These are phyloP conservation scores for Ectobius pallidus DNA, from an alignment of 2,888 invertebrate species.

Conservation along the genomic window DNA sequence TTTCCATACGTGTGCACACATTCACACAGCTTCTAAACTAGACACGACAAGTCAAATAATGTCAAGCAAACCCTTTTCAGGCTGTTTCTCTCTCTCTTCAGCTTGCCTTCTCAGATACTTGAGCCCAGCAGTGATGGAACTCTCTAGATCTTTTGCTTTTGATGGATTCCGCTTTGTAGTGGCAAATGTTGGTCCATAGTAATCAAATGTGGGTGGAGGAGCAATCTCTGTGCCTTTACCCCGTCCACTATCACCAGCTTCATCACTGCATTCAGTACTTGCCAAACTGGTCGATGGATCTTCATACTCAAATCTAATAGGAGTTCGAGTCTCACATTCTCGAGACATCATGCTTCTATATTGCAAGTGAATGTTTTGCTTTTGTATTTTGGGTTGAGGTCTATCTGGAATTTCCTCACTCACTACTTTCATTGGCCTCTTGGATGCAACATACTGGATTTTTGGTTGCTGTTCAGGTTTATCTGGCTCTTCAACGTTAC, in stretches of 20 bases:
- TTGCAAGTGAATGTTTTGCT: too few species aligned
- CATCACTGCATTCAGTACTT: neutral
- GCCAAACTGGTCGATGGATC: too few species aligned
- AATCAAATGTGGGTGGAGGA: conserved; percentile 71
- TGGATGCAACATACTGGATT: neutral
- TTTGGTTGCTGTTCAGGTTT: too few species aligned
- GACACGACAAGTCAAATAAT: conserved; percentile 43
- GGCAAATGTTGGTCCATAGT: conserved; percentile 61
- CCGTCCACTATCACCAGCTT: too few species aligned
- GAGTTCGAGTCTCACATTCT: neutral
- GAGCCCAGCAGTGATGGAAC: conserved; percentile 62
- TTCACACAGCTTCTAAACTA: too few species aligned
- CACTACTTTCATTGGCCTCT: too few species aligned
- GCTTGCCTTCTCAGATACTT: conserved; percentile 60
- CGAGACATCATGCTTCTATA: too few species aligned
- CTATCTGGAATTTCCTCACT: neutral
- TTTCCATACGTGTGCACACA: too few species aligned
- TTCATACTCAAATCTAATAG: neutral
- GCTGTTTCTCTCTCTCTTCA: conserved; percentile 58
- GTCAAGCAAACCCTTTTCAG: conserved; percentile 50
- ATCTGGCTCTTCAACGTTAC: neutral
- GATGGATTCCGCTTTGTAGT: conserved; percentile 12
- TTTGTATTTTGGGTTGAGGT: too few species aligned
- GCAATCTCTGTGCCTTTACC: conserved; percentile 62
- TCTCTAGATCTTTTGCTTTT: conserved; percentile 54